Percentiles rank a stretch among this genome's conserved stretches.
Evolutionary conservation across 2,888 invertebrate genomes (phyloP).

Genomic region (Drosophila lacicola): DNA sequence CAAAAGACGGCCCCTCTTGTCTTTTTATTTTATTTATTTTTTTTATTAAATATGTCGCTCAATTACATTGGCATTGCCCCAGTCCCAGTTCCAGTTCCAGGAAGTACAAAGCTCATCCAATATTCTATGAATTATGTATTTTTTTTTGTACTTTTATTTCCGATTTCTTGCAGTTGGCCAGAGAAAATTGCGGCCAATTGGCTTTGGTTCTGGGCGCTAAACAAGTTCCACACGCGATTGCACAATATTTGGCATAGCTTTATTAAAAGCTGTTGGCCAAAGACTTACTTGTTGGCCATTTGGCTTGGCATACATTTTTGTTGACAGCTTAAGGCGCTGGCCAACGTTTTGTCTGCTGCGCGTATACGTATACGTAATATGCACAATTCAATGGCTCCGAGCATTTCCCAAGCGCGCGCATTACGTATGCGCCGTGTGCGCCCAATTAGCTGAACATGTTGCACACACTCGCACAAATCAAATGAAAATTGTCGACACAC

Average conservation of each 20-base stretch:
- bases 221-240: constrained; percentile 44
- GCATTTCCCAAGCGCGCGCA: constrained; percentile 74
- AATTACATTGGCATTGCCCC: constrained; percentile 13
- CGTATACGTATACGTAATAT: constrained; percentile 56
- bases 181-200: constrained; percentile 31
- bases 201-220: constrained; percentile 22
- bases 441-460: constrained; percentile 62
- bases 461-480: constrained; percentile 15
- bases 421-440: constrained; percentile 78
- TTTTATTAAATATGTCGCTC: constrained; percentile 23
- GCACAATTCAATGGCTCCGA: constrained; percentile 39
- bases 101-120: constrained; percentile 18
- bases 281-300: background rate
- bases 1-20: constrained; percentile 22
- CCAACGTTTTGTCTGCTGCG: constrained; percentile 7
- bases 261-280: constrained; percentile 6
- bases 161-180: background rate
- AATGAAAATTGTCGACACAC: constrained; percentile 8
- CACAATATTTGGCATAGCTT: constrained; percentile 20
- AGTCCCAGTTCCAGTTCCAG: constrained; percentile 19
- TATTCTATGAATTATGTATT: constrained; percentile 18
- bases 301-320: constrained; percentile 68
- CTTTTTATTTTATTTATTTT: background rate
- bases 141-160: background rate
- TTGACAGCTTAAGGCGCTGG: constrained; percentile 22